These are phyloP conservation scores for Hydrotaea diabolus DNA, from an alignment of 2,888 invertebrate genomes.

Conservation along the genomic window DNA sequence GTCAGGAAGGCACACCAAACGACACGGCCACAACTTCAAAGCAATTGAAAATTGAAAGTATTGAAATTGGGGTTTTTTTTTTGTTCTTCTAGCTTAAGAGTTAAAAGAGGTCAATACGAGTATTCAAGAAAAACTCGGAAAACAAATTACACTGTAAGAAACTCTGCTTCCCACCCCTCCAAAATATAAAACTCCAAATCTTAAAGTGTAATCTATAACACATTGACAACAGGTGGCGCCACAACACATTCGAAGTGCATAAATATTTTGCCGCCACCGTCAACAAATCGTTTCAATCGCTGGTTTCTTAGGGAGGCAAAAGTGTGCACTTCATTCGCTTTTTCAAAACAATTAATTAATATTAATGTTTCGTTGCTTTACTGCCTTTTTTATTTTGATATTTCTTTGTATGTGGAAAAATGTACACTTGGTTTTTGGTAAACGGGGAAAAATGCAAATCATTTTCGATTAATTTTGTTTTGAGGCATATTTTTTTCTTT, in stretches of 20 bases:
- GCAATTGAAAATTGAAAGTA: background rate
- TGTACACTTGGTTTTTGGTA: background rate
- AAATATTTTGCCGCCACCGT: background rate
- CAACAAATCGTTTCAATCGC: slow-evolving; percentile 2
- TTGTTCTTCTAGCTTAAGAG: background rate
- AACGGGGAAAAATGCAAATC: slow-evolving; percentile 4
- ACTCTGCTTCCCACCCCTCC: background rate
- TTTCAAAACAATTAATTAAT: background rate
- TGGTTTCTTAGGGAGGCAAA: background rate
- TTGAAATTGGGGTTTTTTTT: background rate
- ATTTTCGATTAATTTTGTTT: background rate
- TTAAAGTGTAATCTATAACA: slow-evolving; percentile 8
- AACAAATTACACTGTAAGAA: background rate
- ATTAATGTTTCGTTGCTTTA: slow-evolving; percentile 8
- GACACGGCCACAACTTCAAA: too few species aligned
- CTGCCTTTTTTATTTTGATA: background rate
- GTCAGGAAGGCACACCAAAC: background rate
- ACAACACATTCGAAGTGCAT: background rate
- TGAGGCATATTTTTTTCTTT: background rate
- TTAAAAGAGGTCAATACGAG: slow-evolving; percentile 6
- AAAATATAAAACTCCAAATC: background rate
- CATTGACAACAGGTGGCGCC: slow-evolving; percentile 63
- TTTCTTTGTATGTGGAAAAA: background rate
- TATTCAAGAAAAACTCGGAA: background rate
- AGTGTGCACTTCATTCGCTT: background rate